Evolutionary conservation across 1,140 invertebrate genomes (phyloP), one percentile per base, ranked within the genome.

Genomic region (Apolygus lucorum): DNA sequence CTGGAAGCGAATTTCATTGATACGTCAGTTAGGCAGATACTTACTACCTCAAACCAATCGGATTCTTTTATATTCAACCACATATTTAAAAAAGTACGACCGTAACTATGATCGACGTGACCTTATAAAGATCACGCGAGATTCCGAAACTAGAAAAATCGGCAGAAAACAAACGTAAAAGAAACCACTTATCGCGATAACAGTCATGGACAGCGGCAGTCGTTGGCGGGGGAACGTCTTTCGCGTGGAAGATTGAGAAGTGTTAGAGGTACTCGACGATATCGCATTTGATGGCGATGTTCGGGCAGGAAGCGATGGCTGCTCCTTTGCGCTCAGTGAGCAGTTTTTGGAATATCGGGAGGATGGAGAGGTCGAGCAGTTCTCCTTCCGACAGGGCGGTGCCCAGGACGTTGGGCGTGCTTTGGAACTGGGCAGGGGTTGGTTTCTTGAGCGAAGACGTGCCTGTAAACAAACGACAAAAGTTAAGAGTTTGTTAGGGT

Each of bases 271-370:
- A 95, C 77, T 95, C 92, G 73, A 95, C 92, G 74, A 96, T 95
- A 83, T 96, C 93, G 83, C 93, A 95, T 80, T 95, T 96, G 74
- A 96, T 93, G 29, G 92, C 92, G 81, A 95, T 93, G 82, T 94
- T 95, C 4, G 92, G 92, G 80, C 92, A 95, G 73, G 91, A 94
- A 72, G 91, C 86, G 65, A 93, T 91, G 68, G 88, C 88, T n/a
- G 86, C 84, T 59, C 88, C 84, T 75, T 89, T 88, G 71, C 91
- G 82, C 76, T 93, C 90, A 24, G 89, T 92, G 52, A 93, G 82
- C 2, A 93, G 83, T 79, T 93, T 93, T 74, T 93, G 90, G 81
- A 95, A 95, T 77, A 95, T 95, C 1, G 92, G 92, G 74, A 95
- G 79, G 72, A 95, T 93, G 68, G 90, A 90, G 13, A 88, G 81